Conservation (phyloP, 2,797 vertebrate genomes). For the Scolopax rusticola region DNA sequence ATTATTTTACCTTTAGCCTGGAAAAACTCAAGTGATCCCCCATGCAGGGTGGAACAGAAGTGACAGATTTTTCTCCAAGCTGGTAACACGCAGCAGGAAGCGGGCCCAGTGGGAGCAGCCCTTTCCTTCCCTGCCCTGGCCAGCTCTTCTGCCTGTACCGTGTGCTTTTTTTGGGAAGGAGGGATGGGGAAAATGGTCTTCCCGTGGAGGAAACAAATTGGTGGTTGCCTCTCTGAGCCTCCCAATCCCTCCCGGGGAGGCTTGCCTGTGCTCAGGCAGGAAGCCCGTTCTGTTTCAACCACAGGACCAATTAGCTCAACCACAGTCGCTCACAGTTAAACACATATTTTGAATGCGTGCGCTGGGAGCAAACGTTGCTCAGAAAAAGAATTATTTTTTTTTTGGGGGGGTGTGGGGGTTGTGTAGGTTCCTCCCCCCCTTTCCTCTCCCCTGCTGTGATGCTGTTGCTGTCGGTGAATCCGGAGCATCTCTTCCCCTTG, state of each 20-base stretch:
- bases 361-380: not conserved
- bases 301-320: not conserved
- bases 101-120: conserved; percentile 8
- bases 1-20: not conserved
- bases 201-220: not conserved
- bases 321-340: not conserved
- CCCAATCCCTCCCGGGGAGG: not conserved
- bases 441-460: rapidly evolving
- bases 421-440: not conserved
- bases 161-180: not conserved
- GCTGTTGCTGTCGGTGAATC: not conserved
- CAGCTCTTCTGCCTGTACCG: not conserved
- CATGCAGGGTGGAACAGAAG: not conserved
- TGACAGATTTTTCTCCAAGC: conserved; percentile 45
- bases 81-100: conserved; percentile 3
- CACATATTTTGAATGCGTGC: not conserved
- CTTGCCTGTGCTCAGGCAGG: not conserved
- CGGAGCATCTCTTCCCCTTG: not conserved
- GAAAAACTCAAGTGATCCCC: not conserved
- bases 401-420: not conserved
- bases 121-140: not conserved
- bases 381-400: not conserved
- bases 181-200: not conserved
- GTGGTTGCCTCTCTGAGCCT: not conserved
- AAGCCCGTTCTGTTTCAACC: conserved; percentile 1